Evolutionary conservation across 1,140 invertebrate genomes (phyloP).

Genomic region (Plodia interpunctella): DNA sequence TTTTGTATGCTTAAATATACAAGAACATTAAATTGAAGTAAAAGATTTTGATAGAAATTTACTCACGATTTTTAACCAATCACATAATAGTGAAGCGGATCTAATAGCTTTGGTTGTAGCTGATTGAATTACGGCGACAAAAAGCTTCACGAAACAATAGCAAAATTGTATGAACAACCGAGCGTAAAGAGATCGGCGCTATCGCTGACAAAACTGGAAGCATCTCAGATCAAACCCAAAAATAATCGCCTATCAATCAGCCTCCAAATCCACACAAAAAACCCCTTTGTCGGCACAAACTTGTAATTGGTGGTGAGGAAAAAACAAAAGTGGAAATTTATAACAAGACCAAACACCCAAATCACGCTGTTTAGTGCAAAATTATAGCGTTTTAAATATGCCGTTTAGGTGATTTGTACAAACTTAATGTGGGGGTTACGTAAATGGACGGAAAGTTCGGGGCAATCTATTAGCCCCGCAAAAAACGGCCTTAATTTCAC

Average conservation of each 20-base stretch:
- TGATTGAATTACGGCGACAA: constrained; percentile 24
- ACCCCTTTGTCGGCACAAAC: constrained; percentile 52
- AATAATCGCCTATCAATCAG: constrained; percentile 73
- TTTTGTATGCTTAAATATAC: no score
- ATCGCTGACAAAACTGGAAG: constrained; percentile 53
- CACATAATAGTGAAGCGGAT: constrained; percentile 12
- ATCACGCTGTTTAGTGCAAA: constrained; percentile 72
- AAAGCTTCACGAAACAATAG: constrained; percentile 25
- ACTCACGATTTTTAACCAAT: constrained; percentile 2
- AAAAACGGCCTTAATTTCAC: constrained; percentile 73
- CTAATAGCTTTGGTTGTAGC: constrained; percentile 11
- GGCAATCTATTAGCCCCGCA: constrained; percentile 64
- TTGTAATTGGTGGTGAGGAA: constrained; percentile 59
- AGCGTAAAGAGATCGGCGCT: constrained; percentile 32
- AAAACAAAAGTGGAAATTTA: constrained; percentile 72
- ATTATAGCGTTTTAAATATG: constrained; percentile 69
- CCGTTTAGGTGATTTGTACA: constrained; percentile 65
- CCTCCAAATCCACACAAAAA: constrained; percentile 50
- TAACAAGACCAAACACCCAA: constrained; percentile 67
- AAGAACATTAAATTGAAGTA: no score
- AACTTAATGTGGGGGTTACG: constrained; percentile 55
- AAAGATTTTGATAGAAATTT: background rate
- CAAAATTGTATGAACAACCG: constrained; percentile 27
- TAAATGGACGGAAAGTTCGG: constrained; percentile 52
- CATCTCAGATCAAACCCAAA: constrained; percentile 57